These are phyloP conservation scores for Tokudaia muenninki DNA, from an alignment of 2,797 vertebrate genomes.

Conservation along the genomic window DNA sequence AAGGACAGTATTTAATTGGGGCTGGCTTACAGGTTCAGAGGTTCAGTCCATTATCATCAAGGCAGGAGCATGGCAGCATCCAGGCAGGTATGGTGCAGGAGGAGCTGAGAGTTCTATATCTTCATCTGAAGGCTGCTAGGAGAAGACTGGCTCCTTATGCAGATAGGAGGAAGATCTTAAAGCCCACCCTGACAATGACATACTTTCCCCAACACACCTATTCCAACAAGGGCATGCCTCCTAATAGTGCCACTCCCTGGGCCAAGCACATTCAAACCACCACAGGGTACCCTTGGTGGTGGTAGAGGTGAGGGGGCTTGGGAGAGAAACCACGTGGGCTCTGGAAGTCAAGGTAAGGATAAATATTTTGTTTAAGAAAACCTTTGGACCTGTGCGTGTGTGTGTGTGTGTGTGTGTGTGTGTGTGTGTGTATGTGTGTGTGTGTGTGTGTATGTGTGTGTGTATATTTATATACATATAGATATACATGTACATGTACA, in stretches of 20 bases:
- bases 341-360: neutral
- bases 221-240: neutral
- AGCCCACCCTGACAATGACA: neutral
- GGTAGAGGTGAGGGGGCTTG: neutral
- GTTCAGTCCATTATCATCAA: neutral
- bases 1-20: neutral
- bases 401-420: constrained; percentile 23
- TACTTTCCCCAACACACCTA: neutral
- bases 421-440: neutral
- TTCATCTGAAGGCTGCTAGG: neutral
- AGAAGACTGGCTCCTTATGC: neutral
- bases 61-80: neutral
- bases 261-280: neutral
- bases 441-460: too few species aligned
- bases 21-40: too few species aligned
- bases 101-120: neutral
- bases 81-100: neutral
- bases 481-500: too few species aligned
- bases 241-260: neutral
- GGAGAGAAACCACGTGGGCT: neutral
- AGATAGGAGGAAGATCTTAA: neutral
- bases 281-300: neutral
- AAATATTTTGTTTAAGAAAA: constrained; percentile 22
- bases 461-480: too few species aligned
- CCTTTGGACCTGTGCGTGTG: neutral